phyloP scores from a whole-genome alignment of 2,888 invertebrate genomes.

The Ectemnius cavifrons region DNA sequence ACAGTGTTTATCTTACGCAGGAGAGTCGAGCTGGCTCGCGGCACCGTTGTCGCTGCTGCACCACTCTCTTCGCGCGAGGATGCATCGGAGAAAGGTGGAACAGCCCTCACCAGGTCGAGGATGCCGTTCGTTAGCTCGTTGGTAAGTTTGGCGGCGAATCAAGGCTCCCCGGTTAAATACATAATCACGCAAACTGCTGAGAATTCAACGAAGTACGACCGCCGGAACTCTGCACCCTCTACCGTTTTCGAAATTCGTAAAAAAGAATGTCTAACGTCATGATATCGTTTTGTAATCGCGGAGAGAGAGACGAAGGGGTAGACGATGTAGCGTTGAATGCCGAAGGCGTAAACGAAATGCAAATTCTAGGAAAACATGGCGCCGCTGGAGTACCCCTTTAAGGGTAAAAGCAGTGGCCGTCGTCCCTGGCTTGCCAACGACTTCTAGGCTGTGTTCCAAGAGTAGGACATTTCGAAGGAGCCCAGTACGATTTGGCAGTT shows the following conservation, averaged over 20 bases:
- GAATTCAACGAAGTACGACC: background rate
- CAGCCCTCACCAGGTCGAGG: conserved; percentile 28
- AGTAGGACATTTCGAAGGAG: conserved; percentile 39
- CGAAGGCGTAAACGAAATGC: background rate
- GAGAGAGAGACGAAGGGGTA: too few relatives aligned
- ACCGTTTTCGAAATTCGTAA: too few relatives aligned
- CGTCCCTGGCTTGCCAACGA: conserved; percentile 38
- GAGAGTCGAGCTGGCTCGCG: conserved; percentile 19
- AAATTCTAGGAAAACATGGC: background rate
- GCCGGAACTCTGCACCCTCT: too few relatives aligned
- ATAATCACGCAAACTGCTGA: background rate
- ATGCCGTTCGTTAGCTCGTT: conserved; percentile 45
- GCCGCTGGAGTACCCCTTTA: conserved; percentile 22
- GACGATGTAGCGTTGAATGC: background rate
- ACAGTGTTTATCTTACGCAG: conserved; percentile 63
- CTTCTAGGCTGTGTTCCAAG: conserved; percentile 52
- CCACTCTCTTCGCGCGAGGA: conserved; percentile 22
- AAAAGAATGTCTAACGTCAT: too few relatives aligned
- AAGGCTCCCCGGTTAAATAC: conserved; percentile 11
- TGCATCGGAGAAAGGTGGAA: conserved; percentile 33
- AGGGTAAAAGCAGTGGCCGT: conserved; percentile 31
- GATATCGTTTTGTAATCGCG: too few relatives aligned
- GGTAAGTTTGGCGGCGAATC: conserved; percentile 35
- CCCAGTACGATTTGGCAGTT: conserved; percentile 56
- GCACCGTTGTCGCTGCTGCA: conserved; percentile 21